Evolutionary conservation across 2,888 invertebrate genomes (phyloP), one percentile per base, ranked within the genome.

Genomic region (Caenorhabditis auriculariae): DNA sequence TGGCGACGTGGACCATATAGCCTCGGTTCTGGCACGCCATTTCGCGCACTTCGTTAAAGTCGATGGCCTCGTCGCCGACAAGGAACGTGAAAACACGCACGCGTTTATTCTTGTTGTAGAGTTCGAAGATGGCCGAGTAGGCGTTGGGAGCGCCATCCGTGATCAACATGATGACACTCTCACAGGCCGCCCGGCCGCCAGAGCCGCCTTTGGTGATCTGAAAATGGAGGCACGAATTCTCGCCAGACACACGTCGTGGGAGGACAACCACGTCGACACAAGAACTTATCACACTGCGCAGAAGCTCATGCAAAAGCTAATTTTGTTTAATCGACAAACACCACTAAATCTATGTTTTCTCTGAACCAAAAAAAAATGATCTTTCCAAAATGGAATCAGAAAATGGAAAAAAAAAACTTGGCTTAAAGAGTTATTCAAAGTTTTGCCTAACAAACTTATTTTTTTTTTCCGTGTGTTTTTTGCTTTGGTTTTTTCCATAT

Each of bases 11-110:
- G 23, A 94, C 93, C 85, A 75, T 81, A 56, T 74, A 83, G 90
- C 96, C 98, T 88, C 91, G 89, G 84, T 99, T 98, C 24, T 90
- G 90, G 83, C 96, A 98, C 47, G 98, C 96, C 93, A 99, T 96
- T 91, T 92, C 93, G 82, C 91, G 90, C 66, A 69, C 69, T 45
- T 69, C 66, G 69, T 90, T 87, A 47, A 91, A 90, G 83, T 96
- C 95, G 29, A 91, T 78, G 2, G 92, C 90, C 82, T 96, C 95
- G 82, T 90, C 88, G 68, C 95, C 98, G 84, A 99, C 94, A 80
- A 99, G 87, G 86, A 94, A 98, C 38, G 96, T 95, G 85, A 98
- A 98, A 66, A 99, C 90, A 72, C 98, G 87, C 46, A 95, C 93
- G 58, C 80, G 77, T 58, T 81, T 81, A 76, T 93, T 91, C 0